Evolutionary conservation across 2,113 vertebrate genomes (phyloP).

Genomic region (Oplegnathus fasciatus): DNA sequence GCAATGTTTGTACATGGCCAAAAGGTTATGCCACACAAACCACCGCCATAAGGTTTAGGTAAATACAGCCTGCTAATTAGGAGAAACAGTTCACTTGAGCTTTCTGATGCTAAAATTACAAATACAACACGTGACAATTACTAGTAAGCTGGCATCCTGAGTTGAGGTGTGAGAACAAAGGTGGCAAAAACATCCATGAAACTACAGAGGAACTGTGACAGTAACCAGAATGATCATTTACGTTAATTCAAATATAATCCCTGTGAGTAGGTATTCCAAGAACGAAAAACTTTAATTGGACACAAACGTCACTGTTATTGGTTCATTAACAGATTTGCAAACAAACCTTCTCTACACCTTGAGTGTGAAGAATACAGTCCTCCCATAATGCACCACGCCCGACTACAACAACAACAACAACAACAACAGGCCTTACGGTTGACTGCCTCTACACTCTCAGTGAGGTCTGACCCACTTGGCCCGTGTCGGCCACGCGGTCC

Average conservation of each 20-base stretch:
- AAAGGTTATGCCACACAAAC: neutral
- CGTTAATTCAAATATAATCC: neutral
- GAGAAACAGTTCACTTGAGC: neutral
- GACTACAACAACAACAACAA: neutral
- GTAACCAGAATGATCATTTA: neutral
- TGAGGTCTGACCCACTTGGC: conserved; percentile 74
- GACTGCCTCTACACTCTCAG: conserved; percentile 11
- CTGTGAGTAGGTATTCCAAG: neutral
- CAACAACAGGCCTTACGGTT: neutral
- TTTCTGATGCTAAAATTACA: neutral
- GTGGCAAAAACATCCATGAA: neutral
- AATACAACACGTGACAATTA: neutral
- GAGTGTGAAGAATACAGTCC: neutral
- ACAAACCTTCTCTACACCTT: neutral
- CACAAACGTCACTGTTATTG: neutral
- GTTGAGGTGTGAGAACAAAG: neutral
- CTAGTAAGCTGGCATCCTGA: neutral
- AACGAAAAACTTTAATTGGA: neutral
- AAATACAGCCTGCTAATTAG: neutral
- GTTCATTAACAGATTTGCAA: neutral
- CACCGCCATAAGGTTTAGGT: neutral
- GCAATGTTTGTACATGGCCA: neutral
- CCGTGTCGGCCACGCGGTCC: conserved; percentile 17
- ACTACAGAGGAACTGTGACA: no score
- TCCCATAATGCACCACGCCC: conserved; percentile 41